Base-by-base conservation (phyloP, 2,113 vertebrate species). In the Hippopotamus amphibius region DNA sequence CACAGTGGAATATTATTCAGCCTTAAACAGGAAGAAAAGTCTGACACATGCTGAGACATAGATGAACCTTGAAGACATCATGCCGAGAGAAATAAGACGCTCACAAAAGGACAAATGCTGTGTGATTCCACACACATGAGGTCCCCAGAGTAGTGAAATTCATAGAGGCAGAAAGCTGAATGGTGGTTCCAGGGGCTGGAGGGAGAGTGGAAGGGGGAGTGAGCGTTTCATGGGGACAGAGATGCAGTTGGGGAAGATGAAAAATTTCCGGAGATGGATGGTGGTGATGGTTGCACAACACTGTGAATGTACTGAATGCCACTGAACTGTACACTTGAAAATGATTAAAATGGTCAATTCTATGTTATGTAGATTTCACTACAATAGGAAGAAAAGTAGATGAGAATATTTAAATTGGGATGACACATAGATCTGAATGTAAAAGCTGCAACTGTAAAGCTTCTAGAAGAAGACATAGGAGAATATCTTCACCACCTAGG, bases 151-250 rank as follows among this genome's bases (percentile, higher is more conserved):
- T 7, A 17, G 59, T 77, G 80, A 46, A 0, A 65, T 26, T 66
- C 28, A 13, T 4, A 41, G 41, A 68, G 15, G 59, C 12, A 3
- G 22, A n/a, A 79, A 82, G 28, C 26, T 30, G 33, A 14, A 13
- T 3, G 6, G 17, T 24, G 5, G 11, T 6, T 28, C 48, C 41
- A 28, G 55, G 30, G 50, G 3, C 4, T 1, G 7, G 41, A 30
- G 46, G 46, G 5, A 55, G 28, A 0, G 16, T 63, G 17, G 7
- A 5, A 1, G 2, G 1, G 4, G 6, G 5, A 43, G 2, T 37
- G 30, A 6, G 30, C 63, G 65, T 80, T 66, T 48, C 10, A 59
- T 2, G 13, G 88, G n/a, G 2, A 41, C 37, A 85, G 69, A 37
- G 50, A 48, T 90, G 65, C 53, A 26, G 37, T 17, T 46, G 84